These are phyloP conservation scores for Protaetia brevitarsis DNA, from an alignment of 1,140 invertebrate species.

Conservation along the genomic window DNA sequence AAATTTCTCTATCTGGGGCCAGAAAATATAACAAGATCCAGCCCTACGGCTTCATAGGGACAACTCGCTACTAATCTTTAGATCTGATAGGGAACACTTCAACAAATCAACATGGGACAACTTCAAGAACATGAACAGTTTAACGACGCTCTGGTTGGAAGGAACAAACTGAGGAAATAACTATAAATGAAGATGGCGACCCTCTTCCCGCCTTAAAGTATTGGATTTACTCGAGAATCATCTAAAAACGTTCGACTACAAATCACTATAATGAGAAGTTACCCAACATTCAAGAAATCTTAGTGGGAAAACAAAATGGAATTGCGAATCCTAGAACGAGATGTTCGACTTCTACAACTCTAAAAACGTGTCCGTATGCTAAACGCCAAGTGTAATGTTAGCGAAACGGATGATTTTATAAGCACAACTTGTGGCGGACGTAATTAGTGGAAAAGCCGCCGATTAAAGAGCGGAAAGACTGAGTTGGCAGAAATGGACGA, in stretches of 20 bases:
- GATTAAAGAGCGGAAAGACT: too few relatives aligned
- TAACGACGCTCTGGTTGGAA: constrained; percentile 41
- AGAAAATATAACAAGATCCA: constrained; percentile 37
- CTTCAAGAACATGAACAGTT: constrained; percentile 39
- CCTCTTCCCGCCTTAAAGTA: constrained; percentile 31
- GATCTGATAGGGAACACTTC: constrained; percentile 41
- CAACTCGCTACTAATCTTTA: constrained; percentile 37
- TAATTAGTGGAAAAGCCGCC: neutral
- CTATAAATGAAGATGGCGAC: constrained; percentile 34
- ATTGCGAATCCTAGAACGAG: constrained; percentile 38
- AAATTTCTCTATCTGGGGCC: constrained; percentile 40
- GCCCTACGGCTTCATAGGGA: constrained; percentile 43
- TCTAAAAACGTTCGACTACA: constrained; percentile 37
- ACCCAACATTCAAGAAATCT: constrained; percentile 40
- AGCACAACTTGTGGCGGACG: constrained; percentile 31
- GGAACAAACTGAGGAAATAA: constrained; percentile 38
- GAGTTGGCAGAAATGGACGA: too few relatives aligned
- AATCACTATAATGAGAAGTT: constrained; percentile 37
- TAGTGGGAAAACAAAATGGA: constrained; percentile 37
- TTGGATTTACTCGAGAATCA: constrained; percentile 39
- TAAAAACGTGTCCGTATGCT: constrained; percentile 36
- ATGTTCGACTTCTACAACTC: constrained; percentile 39
- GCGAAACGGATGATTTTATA: constrained; percentile 34
- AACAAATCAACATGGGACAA: constrained; percentile 30
- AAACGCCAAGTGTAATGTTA: constrained; percentile 31